phyloP scores from a whole-genome alignment of 2,113 vertebrate genomes.

The Sinocyclocheilus grahami region DNA sequence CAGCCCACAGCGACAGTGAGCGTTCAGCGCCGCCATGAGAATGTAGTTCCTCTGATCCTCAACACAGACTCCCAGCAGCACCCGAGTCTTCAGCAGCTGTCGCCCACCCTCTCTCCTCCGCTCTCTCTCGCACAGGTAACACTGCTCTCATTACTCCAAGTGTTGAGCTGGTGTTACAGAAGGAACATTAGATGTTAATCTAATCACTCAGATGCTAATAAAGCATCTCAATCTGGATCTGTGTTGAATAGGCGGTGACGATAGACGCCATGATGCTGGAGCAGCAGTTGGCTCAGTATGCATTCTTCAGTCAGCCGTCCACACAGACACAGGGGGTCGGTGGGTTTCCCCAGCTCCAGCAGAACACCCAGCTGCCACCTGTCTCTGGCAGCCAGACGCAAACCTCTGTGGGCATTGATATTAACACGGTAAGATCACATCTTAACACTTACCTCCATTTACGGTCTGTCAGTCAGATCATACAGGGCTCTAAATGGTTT shows the following conservation, averaged over 20 bases:
- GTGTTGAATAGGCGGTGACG: slow-evolving; percentile 75
- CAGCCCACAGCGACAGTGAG: slow-evolving; percentile 75
- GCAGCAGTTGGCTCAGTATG: slow-evolving; percentile 91
- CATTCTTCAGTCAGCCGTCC: slow-evolving; percentile 86
- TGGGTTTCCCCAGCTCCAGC: slow-evolving; percentile 69
- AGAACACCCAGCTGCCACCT: slow-evolving; percentile 81
- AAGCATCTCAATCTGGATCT: background rate
- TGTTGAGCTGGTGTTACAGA: background rate
- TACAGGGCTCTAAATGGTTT: background rate
- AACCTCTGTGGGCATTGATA: slow-evolving; percentile 82
- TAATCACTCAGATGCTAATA: background rate
- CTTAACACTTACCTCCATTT: background rate
- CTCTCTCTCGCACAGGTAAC: slow-evolving; percentile 84
- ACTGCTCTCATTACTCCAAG: background rate
- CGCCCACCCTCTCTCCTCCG: slow-evolving; percentile 85
- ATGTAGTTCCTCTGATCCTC: slow-evolving; percentile 71
- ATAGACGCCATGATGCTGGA: slow-evolving; percentile 90
- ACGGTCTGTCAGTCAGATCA: background rate
- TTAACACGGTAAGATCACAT: slow-evolving; percentile 82
- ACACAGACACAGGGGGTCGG: slow-evolving; percentile 23
- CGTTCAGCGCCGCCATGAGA: slow-evolving; percentile 77
- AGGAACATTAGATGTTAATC: background rate
- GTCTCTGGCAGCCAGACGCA: slow-evolving; percentile 82
- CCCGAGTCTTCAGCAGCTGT: slow-evolving; percentile 88
- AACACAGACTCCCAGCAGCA: slow-evolving; percentile 77